These are phyloP conservation scores for Trissoscelio sp. DNA, from an alignment of 2,888 invertebrate genomes.

Conservation along the genomic window DNA sequence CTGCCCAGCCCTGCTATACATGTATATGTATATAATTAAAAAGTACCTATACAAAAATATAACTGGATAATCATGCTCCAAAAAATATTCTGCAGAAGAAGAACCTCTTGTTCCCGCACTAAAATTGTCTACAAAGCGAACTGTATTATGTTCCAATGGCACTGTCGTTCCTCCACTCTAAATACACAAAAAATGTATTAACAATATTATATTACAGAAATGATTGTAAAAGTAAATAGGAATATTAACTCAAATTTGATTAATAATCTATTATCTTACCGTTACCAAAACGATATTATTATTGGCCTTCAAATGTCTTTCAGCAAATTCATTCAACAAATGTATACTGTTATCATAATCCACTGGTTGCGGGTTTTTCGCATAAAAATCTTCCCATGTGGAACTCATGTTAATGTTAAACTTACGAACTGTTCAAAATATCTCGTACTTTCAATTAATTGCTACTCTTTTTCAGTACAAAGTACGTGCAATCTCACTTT, in stretches of 20 bases:
- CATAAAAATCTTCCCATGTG: constrained; percentile 94
- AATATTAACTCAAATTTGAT: no score
- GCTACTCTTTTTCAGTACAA: neutral
- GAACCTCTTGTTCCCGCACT: constrained; percentile 98
- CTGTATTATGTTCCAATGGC: constrained; percentile 98
- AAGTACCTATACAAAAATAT: constrained; percentile 92
- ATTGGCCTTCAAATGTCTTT: constrained; percentile 87
- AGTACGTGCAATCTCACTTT: neutral
- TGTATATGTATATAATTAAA: no score
- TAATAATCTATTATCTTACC: no score
- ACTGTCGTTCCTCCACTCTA: constrained; percentile 98
- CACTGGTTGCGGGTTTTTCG: constrained; percentile 90
- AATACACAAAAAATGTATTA: neutral
- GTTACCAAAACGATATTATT: constrained; percentile 91
- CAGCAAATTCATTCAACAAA: constrained; percentile 89
- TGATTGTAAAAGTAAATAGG: neutral
- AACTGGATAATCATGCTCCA: constrained; percentile 94
- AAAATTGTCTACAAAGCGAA: constrained; percentile 99
- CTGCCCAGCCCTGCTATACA: no score
- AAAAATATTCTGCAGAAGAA: constrained; percentile 97
- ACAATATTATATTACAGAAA: neutral
- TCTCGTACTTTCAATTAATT: neutral
- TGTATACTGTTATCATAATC: constrained; percentile 90
- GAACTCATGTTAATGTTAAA: constrained; percentile 78
- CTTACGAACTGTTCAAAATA: neutral